Conservation (phyloP, 2,888 invertebrate genomes). For the Trichopria drosophilae region DNA sequence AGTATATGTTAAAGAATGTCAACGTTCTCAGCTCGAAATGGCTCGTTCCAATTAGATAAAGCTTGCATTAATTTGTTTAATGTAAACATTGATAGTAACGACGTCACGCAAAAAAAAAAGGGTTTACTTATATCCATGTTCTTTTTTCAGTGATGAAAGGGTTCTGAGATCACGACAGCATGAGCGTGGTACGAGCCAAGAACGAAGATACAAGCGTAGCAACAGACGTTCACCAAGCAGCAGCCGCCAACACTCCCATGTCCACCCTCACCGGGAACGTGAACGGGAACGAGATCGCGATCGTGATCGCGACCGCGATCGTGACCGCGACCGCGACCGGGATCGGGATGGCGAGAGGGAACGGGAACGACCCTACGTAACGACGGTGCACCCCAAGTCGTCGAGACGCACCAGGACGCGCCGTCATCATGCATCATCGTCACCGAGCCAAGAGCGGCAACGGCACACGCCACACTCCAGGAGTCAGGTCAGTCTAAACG, state of each 20-base stretch:
- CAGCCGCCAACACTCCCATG: slow-evolving; percentile 69
- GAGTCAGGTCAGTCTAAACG: slow-evolving; percentile 54
- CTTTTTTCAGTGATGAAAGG: slow-evolving; percentile 63
- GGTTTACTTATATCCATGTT: too few species aligned
- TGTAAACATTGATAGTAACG: too few species aligned
- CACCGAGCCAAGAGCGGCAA: slow-evolving; percentile 51
- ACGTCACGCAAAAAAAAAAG: too few species aligned
- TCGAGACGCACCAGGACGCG: slow-evolving; percentile 49
- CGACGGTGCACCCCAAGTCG: slow-evolving; percentile 42
- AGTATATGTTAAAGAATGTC: too few species aligned
- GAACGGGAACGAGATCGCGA: slow-evolving; percentile 46
- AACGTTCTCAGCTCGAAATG: too few species aligned
- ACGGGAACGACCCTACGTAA: slow-evolving; percentile 37
- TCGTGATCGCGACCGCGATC: slow-evolving; percentile 46
- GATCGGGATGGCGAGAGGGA: slow-evolving; percentile 22
- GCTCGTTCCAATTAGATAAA: too few species aligned
- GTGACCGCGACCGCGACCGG: slow-evolving; percentile 42
- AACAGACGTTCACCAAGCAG: slow-evolving; percentile 81
- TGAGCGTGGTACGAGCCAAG: slow-evolving; percentile 77
- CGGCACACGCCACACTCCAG: slow-evolving; percentile 51
- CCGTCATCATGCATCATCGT: slow-evolving; percentile 49
- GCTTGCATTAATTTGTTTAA: too few species aligned
- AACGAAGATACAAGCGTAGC: slow-evolving; percentile 82
- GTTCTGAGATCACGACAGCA: slow-evolving; percentile 65
- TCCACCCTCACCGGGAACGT: slow-evolving; percentile 40